Base-by-base conservation (phyloP, 2,888 invertebrate species). In the Balanococcus diminutus region DNA sequence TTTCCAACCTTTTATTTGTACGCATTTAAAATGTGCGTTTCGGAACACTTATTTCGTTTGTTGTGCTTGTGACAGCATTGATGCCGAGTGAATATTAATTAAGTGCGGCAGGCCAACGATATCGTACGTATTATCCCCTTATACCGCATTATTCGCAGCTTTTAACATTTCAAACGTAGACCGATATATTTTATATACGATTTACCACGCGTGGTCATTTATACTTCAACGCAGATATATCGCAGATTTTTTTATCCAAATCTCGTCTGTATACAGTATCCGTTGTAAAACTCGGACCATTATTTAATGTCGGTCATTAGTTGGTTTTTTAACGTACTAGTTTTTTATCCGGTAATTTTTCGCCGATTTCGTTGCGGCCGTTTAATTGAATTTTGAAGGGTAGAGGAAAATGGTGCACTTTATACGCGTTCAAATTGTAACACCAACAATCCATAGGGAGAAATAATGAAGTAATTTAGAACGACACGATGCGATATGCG, bases 1-100 rank as follows among this genome's bases (percentile, higher is more conserved):
- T 75, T 75, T 82, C 56, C 82, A 51, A 51, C 51, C 82, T 82
- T 82, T 82, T 82, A 82, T 82, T 82, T 82, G 82, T 51, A 75
- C 75, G 75, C 75, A 32, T 75, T 75, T 75, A 75, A 75, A 75
- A 75, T 75, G 75, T 32, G 75, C 75, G 75, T 75, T 75, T 75
- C 75, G 75, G 75, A 32, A 75, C 75, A 75, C 75, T 75, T 75
- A 75, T 75, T 75, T 75, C 75, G 75, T 75, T 75, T 75, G 75
- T 75, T 25, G 75, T 75, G 75, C 36, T 75, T 75, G 75, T 75
- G 75, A 75, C 75, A 75, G 75, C 75, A 75, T 75, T 75, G 75
- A 75, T 75, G 75, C 75, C 75, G 75, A 32, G 25, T 75, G 75
- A 75, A 75, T 75, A 75, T 75, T 75, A 75, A 75, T 75, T 75